Conservation (phyloP, 2,797 vertebrate genomes). For the Cyprinodon diabolis region DNA sequence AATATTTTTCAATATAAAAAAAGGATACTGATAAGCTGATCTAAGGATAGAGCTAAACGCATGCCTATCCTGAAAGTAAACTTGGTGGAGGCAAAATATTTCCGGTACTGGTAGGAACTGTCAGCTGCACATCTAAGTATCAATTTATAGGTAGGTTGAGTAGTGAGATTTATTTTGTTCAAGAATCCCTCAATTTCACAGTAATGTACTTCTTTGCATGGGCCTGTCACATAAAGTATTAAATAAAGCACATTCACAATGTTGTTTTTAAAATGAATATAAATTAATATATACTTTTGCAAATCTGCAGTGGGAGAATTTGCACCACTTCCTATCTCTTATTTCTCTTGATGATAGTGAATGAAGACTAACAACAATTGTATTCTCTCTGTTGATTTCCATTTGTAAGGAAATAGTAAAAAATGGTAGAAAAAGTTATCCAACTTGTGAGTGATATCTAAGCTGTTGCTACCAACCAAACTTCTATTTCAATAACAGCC, state of each 20-base stretch:
- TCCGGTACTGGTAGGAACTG: neutral
- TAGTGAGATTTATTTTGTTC: neutral
- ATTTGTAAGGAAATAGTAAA: neutral
- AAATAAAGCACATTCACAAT: neutral
- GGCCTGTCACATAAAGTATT: neutral
- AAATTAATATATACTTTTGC: neutral
- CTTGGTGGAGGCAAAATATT: neutral
- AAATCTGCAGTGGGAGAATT: neutral
- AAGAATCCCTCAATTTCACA: neutral
- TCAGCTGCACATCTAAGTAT: neutral
- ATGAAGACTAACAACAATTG: neutral
- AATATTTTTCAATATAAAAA: neutral
- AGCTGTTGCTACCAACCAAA: neutral
- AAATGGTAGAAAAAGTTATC: neutral
- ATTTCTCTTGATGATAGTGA: neutral
- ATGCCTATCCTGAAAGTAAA: neutral
- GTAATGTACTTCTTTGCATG: neutral
- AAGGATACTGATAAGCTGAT: neutral
- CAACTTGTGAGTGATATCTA: too few species aligned
- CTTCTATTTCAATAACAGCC: neutral
- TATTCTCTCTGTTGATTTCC: neutral
- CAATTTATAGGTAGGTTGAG: neutral
- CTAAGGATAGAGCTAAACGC: neutral
- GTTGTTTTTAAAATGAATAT: too few species aligned
- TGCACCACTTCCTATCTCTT: neutral